Evolutionary conservation across 2,113 vertebrate genomes (phyloP).

Genomic region (Corythoichthys haematopterus): DNA sequence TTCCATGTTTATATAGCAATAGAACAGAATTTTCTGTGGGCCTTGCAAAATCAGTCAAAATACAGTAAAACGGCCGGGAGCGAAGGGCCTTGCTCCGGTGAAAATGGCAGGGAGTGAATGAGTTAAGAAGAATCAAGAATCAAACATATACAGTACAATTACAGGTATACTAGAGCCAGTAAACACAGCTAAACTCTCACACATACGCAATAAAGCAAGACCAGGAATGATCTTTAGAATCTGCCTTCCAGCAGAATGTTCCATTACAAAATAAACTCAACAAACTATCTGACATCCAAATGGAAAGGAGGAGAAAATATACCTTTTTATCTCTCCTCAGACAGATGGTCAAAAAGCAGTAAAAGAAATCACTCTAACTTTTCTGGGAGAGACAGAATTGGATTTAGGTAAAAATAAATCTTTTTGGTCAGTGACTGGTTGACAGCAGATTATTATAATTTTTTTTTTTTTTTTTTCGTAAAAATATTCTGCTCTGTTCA

Average conservation of each 20-base stretch:
- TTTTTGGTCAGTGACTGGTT: neutral
- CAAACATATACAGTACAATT: slow-evolving; percentile 7
- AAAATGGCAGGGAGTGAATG: too few species aligned
- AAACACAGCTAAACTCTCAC: slow-evolving; percentile 9
- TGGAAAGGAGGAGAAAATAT: slow-evolving; percentile 21
- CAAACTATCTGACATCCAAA: slow-evolving; percentile 36
- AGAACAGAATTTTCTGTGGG: too few species aligned
- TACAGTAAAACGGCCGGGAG: too few species aligned
- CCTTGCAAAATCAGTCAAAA: too few species aligned
- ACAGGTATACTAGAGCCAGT: slow-evolving; percentile 6
- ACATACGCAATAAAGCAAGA: neutral
- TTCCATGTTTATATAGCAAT: too few species aligned
- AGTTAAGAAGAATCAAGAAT: too few species aligned
- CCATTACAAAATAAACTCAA: slow-evolving; percentile 43
- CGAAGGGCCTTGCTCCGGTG: too few species aligned
- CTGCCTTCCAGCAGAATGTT: slow-evolving; percentile 21
- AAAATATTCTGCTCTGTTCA: neutral
- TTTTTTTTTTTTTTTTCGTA: neutral
- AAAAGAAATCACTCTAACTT: slow-evolving; percentile 46
- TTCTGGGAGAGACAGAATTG: slow-evolving; percentile 39
- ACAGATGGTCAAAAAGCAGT: slow-evolving; percentile 29
- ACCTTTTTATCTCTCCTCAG: slow-evolving; percentile 19
- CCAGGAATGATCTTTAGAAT: neutral
- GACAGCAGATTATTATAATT: neutral
- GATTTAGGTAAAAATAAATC: slow-evolving; percentile 31